Percentiles rank a stretch among this genome's conserved stretches.
These are phyloP conservation scores for Xestia sexstrigata DNA, from an alignment of 2,888 invertebrate species.

Conservation along the genomic window DNA sequence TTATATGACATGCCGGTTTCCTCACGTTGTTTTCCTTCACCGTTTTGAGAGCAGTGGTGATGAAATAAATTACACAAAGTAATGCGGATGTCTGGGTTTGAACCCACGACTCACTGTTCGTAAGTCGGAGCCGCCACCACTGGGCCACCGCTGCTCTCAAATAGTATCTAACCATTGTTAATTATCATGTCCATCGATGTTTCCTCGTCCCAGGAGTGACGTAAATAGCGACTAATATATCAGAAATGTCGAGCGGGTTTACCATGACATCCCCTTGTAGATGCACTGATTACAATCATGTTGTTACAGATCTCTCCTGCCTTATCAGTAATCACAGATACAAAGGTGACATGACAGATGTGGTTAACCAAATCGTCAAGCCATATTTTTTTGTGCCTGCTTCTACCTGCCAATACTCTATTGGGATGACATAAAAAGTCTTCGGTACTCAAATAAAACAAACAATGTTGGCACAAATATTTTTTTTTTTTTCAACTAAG, in stretches of 20 bases:
- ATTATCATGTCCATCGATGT: neutral
- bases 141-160: no score
- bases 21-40: no score
- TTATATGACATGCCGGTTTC: no score
- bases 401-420: no score
- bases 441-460: constrained; percentile 68
- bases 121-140: no score
- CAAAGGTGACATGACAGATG: neutral
- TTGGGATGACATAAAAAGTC: neutral
- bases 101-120: no score
- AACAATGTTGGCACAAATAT: constrained; percentile 84
- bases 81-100: no score
- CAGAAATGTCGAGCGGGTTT: neutral
- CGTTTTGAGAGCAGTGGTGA: no score
- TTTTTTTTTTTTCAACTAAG: constrained; percentile 82
- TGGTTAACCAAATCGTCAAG: neutral
- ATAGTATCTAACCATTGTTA: neutral
- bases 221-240: neutral
- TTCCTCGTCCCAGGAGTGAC: neutral
- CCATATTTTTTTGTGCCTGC: no score
- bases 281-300: constrained; percentile 7
- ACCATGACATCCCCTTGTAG: constrained; percentile 14
- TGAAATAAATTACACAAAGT: no score
- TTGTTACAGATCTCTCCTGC: constrained; percentile 2
- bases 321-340: neutral